Conservation (phyloP, 2,113 vertebrate genomes). For the Sylvietta virens region DNA sequence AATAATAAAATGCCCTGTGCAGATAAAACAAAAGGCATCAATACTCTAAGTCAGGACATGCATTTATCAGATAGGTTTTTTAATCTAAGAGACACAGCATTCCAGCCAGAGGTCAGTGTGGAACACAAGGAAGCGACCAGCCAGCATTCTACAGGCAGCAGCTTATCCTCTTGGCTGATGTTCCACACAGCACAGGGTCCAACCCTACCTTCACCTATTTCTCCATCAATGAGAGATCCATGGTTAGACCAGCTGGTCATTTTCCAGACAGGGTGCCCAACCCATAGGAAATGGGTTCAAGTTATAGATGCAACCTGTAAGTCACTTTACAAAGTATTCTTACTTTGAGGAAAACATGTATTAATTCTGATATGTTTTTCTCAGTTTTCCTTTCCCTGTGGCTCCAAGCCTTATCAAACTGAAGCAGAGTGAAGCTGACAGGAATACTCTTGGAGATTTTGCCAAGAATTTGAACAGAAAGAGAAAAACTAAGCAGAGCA, state of each 20-base stretch:
- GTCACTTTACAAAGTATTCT: not conserved
- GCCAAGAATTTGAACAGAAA: conserved; percentile 39
- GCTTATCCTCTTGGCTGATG: not conserved
- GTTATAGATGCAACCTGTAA: not conserved
- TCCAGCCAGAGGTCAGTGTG: not conserved
- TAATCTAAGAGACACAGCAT: not conserved
- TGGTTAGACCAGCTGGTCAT: not conserved
- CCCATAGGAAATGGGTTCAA: not conserved
- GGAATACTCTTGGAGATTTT: not conserved
- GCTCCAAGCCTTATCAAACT: conserved; percentile 6
- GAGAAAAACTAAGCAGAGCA: conserved; percentile 13
- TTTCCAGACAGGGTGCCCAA: not conserved
- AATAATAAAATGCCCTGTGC: not conserved
- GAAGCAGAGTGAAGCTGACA: conserved; percentile 23
- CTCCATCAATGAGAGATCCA: not conserved
- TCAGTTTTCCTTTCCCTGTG: not conserved
- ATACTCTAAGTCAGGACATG: not conserved
- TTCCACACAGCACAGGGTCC: not conserved
- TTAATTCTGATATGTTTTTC: not conserved
- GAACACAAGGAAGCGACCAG: not conserved
- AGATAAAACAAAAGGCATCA: not conserved
- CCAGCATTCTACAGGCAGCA: not conserved
- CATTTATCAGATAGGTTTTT: not conserved
- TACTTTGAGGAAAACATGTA: not conserved
- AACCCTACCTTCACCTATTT: not conserved